Conservation (phyloP, 2,113 vertebrate genomes). For the Cyprinodon variegatus region DNA sequence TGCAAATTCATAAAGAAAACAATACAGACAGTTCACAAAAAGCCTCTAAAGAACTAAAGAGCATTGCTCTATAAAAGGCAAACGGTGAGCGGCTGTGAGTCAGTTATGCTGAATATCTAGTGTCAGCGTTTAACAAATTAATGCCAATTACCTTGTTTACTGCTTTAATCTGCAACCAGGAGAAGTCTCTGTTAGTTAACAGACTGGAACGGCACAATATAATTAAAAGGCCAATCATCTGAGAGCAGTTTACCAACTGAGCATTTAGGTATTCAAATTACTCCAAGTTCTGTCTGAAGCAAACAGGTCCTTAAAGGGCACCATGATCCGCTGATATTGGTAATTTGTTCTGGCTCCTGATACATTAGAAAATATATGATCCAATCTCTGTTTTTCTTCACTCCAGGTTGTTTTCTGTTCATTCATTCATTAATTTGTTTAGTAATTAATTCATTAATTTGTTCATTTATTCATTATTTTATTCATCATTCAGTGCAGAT, state of each 20-base stretch:
- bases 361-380: not conserved
- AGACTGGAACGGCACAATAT: not conserved
- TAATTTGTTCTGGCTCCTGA: not conserved
- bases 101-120: not conserved
- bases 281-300: not conserved
- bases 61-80: not conserved
- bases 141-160: not conserved
- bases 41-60: not conserved
- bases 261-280: too few relatives aligned
- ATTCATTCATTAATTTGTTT: not conserved
- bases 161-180: not conserved
- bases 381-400: not conserved
- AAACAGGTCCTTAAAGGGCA: not conserved
- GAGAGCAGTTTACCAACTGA: not conserved
- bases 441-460: too few relatives aligned
- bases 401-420: not conserved
- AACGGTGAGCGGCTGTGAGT: not conserved
- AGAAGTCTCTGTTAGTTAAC: not conserved
- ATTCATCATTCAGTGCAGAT: not conserved
- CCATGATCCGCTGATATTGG: not conserved
- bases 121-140: not conserved
- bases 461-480: not conserved
- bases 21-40: not conserved
- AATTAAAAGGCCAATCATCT: not conserved
- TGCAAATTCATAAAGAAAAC: not conserved